Conservation (phyloP, 2,797 vertebrate genomes). For the Peromyscus eremicus region DNA sequence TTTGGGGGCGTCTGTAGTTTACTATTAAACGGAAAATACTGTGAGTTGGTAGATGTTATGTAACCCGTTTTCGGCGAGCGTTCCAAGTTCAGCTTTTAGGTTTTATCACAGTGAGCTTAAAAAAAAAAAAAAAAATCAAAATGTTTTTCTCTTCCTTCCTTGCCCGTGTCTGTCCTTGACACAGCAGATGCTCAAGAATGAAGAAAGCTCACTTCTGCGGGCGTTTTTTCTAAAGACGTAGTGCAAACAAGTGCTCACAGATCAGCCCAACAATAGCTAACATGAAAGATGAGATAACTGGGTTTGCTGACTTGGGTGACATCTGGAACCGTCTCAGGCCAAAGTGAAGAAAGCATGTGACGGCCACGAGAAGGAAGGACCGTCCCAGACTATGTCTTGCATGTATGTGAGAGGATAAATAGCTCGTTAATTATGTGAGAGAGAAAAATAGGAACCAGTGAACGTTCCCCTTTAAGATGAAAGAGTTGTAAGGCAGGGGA, state of each 20-base stretch:
- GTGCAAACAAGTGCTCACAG: neutral
- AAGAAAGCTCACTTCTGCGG: neutral
- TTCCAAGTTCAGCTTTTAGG: constrained; percentile 56
- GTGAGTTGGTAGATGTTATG: constrained; percentile 33
- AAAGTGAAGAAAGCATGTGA: neutral
- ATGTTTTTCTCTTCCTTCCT: neutral
- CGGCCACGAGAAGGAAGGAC: neutral
- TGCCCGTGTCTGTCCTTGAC: neutral
- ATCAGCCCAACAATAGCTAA: neutral
- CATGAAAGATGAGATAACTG: neutral
- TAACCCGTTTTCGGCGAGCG: neutral
- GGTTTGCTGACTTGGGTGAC: neutral
- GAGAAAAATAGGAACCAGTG: neutral
- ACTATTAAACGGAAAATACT: constrained; percentile 45
- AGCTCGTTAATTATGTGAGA: neutral
- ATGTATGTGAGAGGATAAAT: neutral
- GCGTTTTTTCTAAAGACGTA: constrained; percentile 3
- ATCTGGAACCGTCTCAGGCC: neutral
- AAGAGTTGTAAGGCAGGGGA: constrained; percentile 34
- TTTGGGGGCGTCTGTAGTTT: neutral
- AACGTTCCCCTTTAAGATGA: constrained; percentile 26
- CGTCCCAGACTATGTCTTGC: neutral
- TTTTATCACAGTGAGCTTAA: constrained; percentile 12
- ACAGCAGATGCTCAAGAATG: neutral
- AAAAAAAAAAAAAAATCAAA: neutral